Evolutionary conservation across 2,113 vertebrate species (phyloP), one percentile per base, ranked within the genome.

Genomic region (Ceratotherium simum): DNA sequence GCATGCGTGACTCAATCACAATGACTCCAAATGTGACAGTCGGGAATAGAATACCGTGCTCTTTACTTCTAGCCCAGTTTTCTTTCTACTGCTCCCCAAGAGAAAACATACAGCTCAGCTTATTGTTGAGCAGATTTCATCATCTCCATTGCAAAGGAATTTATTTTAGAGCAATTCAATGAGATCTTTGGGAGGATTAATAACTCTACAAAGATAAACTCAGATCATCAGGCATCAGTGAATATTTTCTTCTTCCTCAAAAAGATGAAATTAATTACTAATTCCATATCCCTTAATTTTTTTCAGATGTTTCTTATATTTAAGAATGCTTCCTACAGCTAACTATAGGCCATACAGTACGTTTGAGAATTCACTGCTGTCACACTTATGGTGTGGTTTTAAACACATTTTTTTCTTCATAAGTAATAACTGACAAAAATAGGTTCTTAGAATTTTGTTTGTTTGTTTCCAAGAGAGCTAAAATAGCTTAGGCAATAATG

Each of bases 361-460:
- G 48, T 56, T 96, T 93, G 88, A 70, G 54, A 90, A 75, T 0
- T 0, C 17, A 51, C 42, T 78, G 67, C n/a, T 76, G 76, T 97
- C 84, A 96, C 92, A 69, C 75, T 91, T 80, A 33, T 21, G 56
- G 78, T 83, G 54, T 82, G 78, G 94, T 96, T 97, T 90, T 67
- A 39, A 93, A 85, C 69, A 93, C 33, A 42, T 78, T 64, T 97
- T 96, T 92, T 97, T 93, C 42, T 60, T 95, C 9, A 73, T 96
- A 97, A 98, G 97, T 98, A 98, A 84, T 91, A 90, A 36, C 46
- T 81, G 3, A 96, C 89, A 98, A 98, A 92, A 98, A 93, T n/a
- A 92, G 56, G 31, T 29, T 75, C 54, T 90, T 84, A 75, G 67
- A 73, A 56, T 64, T 87, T 39, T 46, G 62, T 87, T 89, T 90